Evolutionary conservation across 1,140 invertebrate genomes (phyloP).

Genomic region (Diabrotica undecimpunctata): DNA sequence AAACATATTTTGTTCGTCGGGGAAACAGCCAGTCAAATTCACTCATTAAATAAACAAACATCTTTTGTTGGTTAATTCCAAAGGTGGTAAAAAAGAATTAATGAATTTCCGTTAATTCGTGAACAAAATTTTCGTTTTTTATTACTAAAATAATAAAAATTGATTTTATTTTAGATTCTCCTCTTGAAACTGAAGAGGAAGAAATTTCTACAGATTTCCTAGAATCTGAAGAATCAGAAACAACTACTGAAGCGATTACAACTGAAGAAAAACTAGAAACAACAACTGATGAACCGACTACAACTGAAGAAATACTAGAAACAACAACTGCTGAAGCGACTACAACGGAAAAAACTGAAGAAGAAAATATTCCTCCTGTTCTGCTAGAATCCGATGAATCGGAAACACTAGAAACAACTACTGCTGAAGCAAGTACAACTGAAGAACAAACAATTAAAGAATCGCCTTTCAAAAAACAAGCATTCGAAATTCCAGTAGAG

Average conservation of each 20-base stretch:
- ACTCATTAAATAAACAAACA: too few relatives aligned
- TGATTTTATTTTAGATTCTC: too few relatives aligned
- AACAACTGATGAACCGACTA: not conserved
- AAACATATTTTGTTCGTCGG: too few relatives aligned
- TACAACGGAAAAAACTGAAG: not conserved
- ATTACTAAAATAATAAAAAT: too few relatives aligned
- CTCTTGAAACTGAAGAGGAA: not conserved
- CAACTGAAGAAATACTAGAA: constrained; percentile 1
- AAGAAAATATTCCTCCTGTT: not conserved
- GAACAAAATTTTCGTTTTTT: too few relatives aligned
- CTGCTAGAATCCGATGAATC: not conserved
- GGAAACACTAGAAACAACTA: not conserved
- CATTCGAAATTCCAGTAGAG: not conserved
- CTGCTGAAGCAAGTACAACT: not conserved
- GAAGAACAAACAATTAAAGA: not conserved
- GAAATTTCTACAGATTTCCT: too few relatives aligned
- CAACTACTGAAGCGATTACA: not conserved
- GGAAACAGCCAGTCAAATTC: too few relatives aligned
- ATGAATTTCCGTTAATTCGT: too few relatives aligned
- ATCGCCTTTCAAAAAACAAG: not conserved
- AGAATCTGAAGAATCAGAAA: not conserved
- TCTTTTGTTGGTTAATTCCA: too few relatives aligned
- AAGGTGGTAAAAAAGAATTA: too few relatives aligned
- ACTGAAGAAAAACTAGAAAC: constrained; percentile 3
- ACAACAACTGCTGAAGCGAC: not conserved